Evolutionary conservation across 2,797 vertebrate genomes (phyloP), one percentile per base, ranked within the genome.

Genomic region (Betta splendens): DNA sequence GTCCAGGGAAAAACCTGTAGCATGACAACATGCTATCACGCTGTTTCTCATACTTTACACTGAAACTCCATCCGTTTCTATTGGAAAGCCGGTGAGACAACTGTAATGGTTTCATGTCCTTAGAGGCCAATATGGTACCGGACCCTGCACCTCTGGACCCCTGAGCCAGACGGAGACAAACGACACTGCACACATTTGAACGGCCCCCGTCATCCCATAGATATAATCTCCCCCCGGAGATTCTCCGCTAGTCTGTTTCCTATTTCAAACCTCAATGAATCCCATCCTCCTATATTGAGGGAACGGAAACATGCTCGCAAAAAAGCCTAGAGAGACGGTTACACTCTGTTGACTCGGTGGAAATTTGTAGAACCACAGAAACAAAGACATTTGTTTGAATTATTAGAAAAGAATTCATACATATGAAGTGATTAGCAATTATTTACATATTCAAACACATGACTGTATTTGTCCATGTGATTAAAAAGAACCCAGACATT

Each of bases 261-360:
- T 71, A 89, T 92, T 90, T 89, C 67, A 82, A 84, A 86, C 80
- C 83, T 89, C 84, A 87, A 88, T 85, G 81, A 89, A 87, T 88
- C 84, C 86, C 81, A 86, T 86, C 83, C 83, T 85, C 80, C 81
- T 86, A 81, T 76, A 72, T 81, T 73, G 64, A 69, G 86, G 77
- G 72, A 9, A 13, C 60, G 72, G 60, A 68, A 49, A 29, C 60
- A 17, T 61, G 61, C 75, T 69, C 44, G 57, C 67, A 72, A 51
- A 58, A 72, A 50, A 77, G 77, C 75, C 73, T 53, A 60, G 55
- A 68, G 69, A 78, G 64, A 80, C 47, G 52, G 78, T 73, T 68
- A 64, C 62, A 43, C 57, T 72, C 50, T 79, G 76, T 83, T 44
- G 57, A 84, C 81, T 80, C 78, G 74, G 72, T 89, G 85, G 83